Evolutionary conservation across 2,888 invertebrate genomes (phyloP).

Genomic region (Oscheius sp.): DNA sequence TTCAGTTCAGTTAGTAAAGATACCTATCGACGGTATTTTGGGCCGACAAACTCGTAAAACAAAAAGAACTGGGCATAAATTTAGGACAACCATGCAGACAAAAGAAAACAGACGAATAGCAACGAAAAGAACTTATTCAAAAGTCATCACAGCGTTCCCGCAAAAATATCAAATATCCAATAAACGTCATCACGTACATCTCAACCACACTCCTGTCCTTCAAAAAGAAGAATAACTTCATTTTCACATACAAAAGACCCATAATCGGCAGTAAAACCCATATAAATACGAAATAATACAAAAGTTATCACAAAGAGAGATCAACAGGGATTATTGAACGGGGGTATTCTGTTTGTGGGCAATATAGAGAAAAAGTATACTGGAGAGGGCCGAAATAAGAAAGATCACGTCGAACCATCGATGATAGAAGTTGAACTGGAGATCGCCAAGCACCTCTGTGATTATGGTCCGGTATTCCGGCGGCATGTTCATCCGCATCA

Average conservation of each 20-base stretch:
- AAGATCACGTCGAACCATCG: conserved; percentile 99
- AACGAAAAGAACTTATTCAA: not conserved
- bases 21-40: too few relatives aligned
- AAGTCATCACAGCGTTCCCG: not conserved
- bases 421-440: conserved; percentile 99
- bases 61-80: too few relatives aligned
- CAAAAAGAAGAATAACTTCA: not conserved
- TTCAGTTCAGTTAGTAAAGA: too few relatives aligned
- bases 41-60: too few relatives aligned
- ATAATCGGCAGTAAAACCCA: conserved; percentile 13
- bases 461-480: conserved; percentile 93
- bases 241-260: not conserved
- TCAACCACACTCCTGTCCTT: not conserved
- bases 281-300: not conserved
- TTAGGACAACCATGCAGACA: too few relatives aligned
- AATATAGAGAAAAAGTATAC: conserved; percentile 92
- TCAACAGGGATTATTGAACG: conserved; percentile 22
- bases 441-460: conserved; percentile 90
- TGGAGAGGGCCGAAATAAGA: conserved; percentile 90
- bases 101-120: too few relatives aligned
- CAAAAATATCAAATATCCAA: not conserved
- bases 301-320: conserved; percentile 21
- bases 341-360: conserved; percentile 87
- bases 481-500: conserved; percentile 99
- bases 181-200: conserved; percentile 12